Evolutionary conservation across 2,888 invertebrate species (phyloP).

Genomic region (Cosmorhoe ocellata): DNA sequence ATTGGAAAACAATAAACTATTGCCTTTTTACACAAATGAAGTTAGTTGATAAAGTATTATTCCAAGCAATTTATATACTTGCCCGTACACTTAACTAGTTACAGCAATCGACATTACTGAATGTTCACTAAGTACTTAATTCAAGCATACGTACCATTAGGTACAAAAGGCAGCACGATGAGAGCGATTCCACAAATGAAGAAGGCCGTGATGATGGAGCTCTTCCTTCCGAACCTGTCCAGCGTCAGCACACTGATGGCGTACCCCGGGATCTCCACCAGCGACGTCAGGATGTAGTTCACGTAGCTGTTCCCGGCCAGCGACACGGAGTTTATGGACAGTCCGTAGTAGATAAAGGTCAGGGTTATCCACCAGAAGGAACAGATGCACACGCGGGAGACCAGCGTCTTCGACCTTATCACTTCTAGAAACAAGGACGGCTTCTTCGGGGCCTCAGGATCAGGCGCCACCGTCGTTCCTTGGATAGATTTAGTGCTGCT

Average conservation of each 20-base stretch:
- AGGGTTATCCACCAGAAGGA: constrained; percentile 92
- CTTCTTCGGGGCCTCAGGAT: constrained; percentile 18
- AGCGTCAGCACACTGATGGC: constrained; percentile 80
- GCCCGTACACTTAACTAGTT: too few species aligned
- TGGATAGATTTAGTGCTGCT: constrained; percentile 20
- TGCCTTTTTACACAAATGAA: too few species aligned
- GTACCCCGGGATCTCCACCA: constrained; percentile 86
- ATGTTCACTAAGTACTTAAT: too few species aligned
- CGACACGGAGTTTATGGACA: constrained; percentile 89
- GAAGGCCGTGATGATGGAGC: constrained; percentile 81
- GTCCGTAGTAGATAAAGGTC: constrained; percentile 90
- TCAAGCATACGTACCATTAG: constrained; percentile 65
- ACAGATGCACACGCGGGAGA: constrained; percentile 82
- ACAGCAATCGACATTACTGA: too few species aligned
- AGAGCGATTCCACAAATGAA: constrained; percentile 82
- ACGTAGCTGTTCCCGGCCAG: constrained; percentile 89
- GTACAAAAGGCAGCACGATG: constrained; percentile 81
- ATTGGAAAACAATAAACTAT: too few species aligned
- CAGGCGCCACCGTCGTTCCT: neutral
- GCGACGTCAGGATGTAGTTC: constrained; percentile 87
- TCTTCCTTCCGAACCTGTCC: constrained; percentile 82
- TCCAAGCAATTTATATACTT: too few species aligned
- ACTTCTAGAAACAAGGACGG: constrained; percentile 60
- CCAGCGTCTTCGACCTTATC: constrained; percentile 74
- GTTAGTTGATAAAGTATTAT: too few species aligned